These are phyloP conservation scores for Pycnonotus jocosus DNA, from an alignment of 2,113 vertebrate genomes.

Conservation along the genomic window DNA sequence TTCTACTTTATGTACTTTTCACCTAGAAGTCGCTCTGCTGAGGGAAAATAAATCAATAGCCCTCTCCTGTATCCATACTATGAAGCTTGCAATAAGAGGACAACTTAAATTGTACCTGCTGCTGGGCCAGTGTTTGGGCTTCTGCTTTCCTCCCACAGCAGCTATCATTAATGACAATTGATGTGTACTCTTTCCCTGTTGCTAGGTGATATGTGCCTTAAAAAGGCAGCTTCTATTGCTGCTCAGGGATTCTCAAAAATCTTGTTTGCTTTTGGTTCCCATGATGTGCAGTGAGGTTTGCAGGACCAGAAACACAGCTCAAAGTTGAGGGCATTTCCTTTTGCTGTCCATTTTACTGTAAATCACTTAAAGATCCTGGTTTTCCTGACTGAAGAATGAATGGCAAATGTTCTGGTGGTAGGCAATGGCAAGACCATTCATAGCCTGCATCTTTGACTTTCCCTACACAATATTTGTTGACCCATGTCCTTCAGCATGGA, in stretches of 20 bases:
- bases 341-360: neutral
- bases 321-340: neutral
- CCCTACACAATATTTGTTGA: neutral
- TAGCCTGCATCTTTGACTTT: neutral
- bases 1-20: slow-evolving; percentile 36
- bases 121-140: neutral
- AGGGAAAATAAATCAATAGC: slow-evolving; percentile 34
- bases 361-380: neutral
- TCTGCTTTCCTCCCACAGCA: slow-evolving; percentile 32
- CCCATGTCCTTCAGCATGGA: neutral
- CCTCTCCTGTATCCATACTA: neutral
- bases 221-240: neutral
- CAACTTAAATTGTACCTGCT: neutral
- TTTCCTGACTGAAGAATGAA: neutral
- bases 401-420: neutral
- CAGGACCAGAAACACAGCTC: neutral
- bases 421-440: neutral
- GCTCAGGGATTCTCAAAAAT: slow-evolving; percentile 31
- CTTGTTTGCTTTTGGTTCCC: neutral
- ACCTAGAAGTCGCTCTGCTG: slow-evolving; percentile 18
- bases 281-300: neutral
- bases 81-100: neutral
- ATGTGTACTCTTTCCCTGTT: neutral
- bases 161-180: slow-evolving; percentile 9
- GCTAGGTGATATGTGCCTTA: slow-evolving; percentile 5